Evolutionary conservation across 2,888 invertebrate genomes (phyloP).

Genomic region (Drosophila falleni): DNA sequence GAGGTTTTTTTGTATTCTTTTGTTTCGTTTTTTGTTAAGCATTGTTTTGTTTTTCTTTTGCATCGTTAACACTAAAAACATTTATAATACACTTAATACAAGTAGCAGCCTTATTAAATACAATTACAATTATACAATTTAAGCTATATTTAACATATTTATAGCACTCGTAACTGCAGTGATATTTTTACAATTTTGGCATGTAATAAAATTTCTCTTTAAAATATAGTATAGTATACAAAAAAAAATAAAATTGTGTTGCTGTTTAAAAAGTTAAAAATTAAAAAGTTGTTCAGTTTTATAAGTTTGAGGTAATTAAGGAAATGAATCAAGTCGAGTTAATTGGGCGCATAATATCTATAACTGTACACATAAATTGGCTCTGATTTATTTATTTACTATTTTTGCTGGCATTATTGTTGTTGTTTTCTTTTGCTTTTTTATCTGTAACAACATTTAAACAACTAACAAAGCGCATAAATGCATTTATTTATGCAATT

Average conservation of each 20-base stretch:
- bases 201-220: conserved; percentile 32
- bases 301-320: conserved; percentile 57
- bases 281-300: conserved; percentile 7
- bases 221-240: conserved; percentile 32
- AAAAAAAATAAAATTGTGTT: neutral
- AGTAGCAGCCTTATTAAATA: conserved; percentile 58
- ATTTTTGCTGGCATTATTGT: neutral
- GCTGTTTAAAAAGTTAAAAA: neutral
- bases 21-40: conserved; percentile 43
- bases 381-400: conserved; percentile 47
- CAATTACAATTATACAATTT: conserved; percentile 26
- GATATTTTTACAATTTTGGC: conserved; percentile 54
- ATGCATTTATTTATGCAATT: conserved; percentile 63
- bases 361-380: conserved; percentile 39
- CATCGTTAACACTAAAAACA: conserved; percentile 58
- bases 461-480: conserved; percentile 75
- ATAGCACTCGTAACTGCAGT: conserved; percentile 59
- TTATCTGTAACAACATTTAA: conserved; percentile 56
- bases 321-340: conserved; percentile 53
- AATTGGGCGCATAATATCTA: conserved; percentile 56
- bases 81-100: conserved; percentile 64
- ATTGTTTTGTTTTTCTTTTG: conserved; percentile 22
- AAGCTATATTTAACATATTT: conserved; percentile 43
- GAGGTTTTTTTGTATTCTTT: conserved; percentile 17
- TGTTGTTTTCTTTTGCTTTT: neutral